Evolutionary conservation across 2,888 invertebrate genomes (phyloP), one percentile per base, ranked within the genome.

Genomic region (Yponomeuta evonymella): DNA sequence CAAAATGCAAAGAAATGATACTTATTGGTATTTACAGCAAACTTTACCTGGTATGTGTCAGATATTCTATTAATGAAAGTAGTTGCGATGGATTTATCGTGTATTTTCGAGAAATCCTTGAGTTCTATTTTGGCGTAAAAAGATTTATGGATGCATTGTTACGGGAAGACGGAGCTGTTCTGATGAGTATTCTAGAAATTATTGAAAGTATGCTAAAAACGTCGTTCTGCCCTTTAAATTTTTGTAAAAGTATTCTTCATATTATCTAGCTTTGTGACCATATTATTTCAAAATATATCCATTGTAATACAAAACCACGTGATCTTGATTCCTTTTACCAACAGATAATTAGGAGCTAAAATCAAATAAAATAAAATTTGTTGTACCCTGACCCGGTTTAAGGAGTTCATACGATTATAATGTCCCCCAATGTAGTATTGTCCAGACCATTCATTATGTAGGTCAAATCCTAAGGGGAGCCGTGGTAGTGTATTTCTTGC

Each of bases 401-500:
- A 58, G 51, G 51, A 15, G 15, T 58, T 58, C 15, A 58, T 58
- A 15, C 51, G 51, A 58, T 15, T 23, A 23, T 23, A 23, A 15
- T 15, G 51, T 58, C 51, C 51, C 51, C 51, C 51, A 58, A 58
- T 15, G 51, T 15, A 12, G 51, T 65, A 65, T 29, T 30, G 33
- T 33, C 11, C 65, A 33, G 33, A 65, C 30, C 65, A 65, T 71
- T 67, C 43, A 66, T 33, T 66, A 72, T 66, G 51, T 72, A 72
- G 70, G 72, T 73, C 73, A 73, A 65, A 23, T 70, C 72, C 66
- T 70, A 70, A 33, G 69, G 62, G 68, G 72, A 62, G 64, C n/a
- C 58, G 51, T 33, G 48, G 70, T 64, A 9, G n/a, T 70, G 69
- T 70, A 73, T 72, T 72, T 73, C 72, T 71, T 72, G 72, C 69